Evolutionary conservation across 2,113 vertebrate genomes (phyloP).

Genomic region (Raja brachyura): DNA sequence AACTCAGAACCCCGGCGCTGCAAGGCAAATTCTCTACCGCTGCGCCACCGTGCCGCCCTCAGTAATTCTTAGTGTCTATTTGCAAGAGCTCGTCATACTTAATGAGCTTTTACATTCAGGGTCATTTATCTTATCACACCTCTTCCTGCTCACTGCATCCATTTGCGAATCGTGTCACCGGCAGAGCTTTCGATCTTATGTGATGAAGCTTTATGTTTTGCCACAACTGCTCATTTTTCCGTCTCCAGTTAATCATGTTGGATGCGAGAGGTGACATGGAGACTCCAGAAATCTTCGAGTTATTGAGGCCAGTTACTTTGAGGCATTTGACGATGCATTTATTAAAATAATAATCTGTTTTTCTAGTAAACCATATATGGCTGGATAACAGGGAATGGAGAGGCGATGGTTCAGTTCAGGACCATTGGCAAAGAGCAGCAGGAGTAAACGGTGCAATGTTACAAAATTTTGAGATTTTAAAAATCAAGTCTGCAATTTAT

Average conservation of each 20-base stretch:
- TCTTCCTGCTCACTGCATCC: not conserved
- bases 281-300: not conserved
- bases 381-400: too few species aligned
- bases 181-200: not conserved
- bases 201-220: not conserved
- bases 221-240: not conserved
- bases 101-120: not conserved
- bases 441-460: too few species aligned
- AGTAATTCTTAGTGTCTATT: not conserved
- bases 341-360: not conserved
- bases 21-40: too few species aligned
- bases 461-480: too few species aligned
- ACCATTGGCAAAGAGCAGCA: too few species aligned
- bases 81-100: not conserved
- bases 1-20: too few species aligned
- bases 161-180: not conserved
- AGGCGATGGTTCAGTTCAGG: too few species aligned
- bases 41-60: too few species aligned
- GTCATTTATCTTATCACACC: not conserved
- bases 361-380: not conserved
- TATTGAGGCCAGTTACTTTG: not conserved
- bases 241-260: not conserved
- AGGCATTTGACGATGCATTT: not conserved
- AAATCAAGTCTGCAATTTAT: too few species aligned
- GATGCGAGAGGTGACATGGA: not conserved